Percentiles rank a stretch among this genome's conserved stretches.
Conservation (phyloP, 2,797 vertebrate genomes). For the Myotis daubentonii region DNA sequence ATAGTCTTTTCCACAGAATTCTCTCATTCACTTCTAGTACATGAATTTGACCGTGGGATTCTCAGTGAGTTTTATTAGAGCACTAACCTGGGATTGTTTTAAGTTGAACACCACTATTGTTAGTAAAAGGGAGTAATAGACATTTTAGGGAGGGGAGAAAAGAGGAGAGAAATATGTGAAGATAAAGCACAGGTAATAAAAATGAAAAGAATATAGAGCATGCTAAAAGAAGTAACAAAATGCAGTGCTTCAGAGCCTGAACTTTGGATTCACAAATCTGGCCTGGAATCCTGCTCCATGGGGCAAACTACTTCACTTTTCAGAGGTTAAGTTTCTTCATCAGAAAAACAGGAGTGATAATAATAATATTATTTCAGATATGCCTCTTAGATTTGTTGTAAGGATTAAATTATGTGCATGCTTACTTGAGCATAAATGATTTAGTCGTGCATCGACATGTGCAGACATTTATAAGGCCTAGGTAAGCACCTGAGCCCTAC, state of each 20-base stretch:
- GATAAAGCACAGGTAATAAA: not conserved
- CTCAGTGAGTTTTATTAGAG: not conserved
- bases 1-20: not conserved
- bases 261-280: not conserved
- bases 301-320: not conserved
- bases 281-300: not conserved
- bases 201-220: not conserved
- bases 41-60: not conserved
- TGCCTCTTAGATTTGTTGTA: not conserved
- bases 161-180: not conserved
- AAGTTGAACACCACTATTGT: not conserved
- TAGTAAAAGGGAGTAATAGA: not conserved
- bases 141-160: not conserved
- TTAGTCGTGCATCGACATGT: not conserved
- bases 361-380: not conserved
- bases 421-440: not conserved
- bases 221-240: not conserved
- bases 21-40: not conserved
- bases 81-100: not conserved
- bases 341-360: not conserved
- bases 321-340: not conserved
- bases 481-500: not conserved
- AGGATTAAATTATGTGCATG: not conserved
- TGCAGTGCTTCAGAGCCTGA: not conserved
- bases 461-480: not conserved